Conservation (phyloP, 2,113 vertebrate genomes). For the Syrmaticus mikado region DNA sequence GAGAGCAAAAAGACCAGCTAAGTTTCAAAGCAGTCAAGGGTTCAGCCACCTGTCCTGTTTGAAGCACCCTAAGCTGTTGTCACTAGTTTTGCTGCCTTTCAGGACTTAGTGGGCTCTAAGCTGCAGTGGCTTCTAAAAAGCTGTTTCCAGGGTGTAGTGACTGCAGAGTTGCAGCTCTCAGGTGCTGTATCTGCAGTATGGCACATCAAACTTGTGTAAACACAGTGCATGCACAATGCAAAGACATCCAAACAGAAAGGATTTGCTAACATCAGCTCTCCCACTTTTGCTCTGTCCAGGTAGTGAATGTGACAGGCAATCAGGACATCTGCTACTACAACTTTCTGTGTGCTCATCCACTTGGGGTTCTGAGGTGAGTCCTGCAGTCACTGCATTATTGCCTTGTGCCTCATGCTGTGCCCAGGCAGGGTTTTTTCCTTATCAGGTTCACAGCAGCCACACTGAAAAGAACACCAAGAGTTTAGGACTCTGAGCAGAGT, state of each 20-base stretch:
- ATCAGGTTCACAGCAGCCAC: background rate
- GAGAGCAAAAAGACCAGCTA: background rate
- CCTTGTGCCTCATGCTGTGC: background rate
- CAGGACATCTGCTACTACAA: slow-evolving; percentile 89
- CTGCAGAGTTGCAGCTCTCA: background rate
- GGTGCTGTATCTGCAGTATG: background rate
- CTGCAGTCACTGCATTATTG: accelerated
- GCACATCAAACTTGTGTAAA: background rate
- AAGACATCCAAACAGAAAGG: background rate
- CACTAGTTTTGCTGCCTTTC: background rate
- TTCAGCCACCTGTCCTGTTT: background rate
- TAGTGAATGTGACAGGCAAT: slow-evolving; percentile 84
- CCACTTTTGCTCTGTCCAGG: slow-evolving; percentile 60
- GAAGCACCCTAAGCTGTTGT: background rate
- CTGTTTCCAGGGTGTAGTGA: background rate
- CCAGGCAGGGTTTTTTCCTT: background rate
- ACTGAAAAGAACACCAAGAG: background rate
- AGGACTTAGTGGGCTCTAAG: background rate
- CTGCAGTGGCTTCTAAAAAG: background rate
- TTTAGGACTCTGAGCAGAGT: background rate
- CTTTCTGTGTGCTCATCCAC: slow-evolving; percentile 84
- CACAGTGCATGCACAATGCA: background rate
- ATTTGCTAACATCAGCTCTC: background rate
- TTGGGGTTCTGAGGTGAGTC: slow-evolving; percentile 81
- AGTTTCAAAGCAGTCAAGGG: background rate